Conservation (phyloP, 35 echinoderm and acorn worm species). For the Ophioderma brevispina region DNA sequence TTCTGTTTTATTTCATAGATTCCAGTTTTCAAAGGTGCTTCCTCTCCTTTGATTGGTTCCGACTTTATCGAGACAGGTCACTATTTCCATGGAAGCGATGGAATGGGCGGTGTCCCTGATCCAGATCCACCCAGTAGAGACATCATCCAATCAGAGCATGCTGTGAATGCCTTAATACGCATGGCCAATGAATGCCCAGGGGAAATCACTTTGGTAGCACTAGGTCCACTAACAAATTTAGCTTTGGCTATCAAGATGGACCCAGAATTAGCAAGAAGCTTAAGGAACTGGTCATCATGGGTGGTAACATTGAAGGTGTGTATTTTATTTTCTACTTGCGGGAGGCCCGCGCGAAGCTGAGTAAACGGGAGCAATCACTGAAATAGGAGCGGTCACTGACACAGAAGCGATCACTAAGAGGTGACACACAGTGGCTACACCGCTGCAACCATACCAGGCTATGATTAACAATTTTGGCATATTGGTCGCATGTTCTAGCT, state of each 20-base stretch:
- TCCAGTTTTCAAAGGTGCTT: slow-evolving; percentile 75
- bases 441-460: too few species aligned
- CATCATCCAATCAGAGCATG: slow-evolving; percentile 54
- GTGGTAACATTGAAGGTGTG: slow-evolving; percentile 62
- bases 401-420: too few species aligned
- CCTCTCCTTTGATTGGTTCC: slow-evolving; percentile 7
- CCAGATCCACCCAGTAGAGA: slow-evolving; percentile 20
- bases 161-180: slow-evolving; percentile 49
- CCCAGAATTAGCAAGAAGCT: slow-evolving; percentile 49
- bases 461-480: too few species aligned
- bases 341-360: too few species aligned
- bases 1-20: too few species aligned
- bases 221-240: slow-evolving; percentile 75
- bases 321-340: too few species aligned
- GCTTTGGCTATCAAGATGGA: slow-evolving; percentile 65
- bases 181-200: slow-evolving; percentile 52
- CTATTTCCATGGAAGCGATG: slow-evolving; percentile 69
- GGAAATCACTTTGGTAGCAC: slow-evolving; percentile 54
- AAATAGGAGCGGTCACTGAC: too few species aligned
- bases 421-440: too few species aligned
- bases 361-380: too few species aligned
- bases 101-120: slow-evolving; percentile 26
- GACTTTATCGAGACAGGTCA: background rate
- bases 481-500: too few species aligned
- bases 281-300: slow-evolving; percentile 73